Conservation (phyloP, 2,888 invertebrate genomes). For the Cartodere bifasciata region DNA sequence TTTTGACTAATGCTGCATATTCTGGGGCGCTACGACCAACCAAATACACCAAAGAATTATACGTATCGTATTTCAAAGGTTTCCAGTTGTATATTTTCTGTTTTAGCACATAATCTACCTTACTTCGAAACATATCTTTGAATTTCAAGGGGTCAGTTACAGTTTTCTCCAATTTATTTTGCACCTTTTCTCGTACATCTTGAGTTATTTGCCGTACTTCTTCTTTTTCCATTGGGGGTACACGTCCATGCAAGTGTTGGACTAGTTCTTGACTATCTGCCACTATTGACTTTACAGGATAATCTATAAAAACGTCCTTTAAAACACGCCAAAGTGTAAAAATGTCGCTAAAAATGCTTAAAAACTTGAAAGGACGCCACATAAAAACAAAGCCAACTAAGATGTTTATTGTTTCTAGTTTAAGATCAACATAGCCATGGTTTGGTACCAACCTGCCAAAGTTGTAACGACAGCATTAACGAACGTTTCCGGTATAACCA, state of each 20-base stretch:
- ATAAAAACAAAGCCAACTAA: too few relatives aligned
- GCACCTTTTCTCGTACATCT: slow-evolving; percentile 29
- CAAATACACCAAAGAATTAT: slow-evolving; percentile 57
- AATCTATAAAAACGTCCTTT: too few relatives aligned
- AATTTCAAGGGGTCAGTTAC: slow-evolving; percentile 1
- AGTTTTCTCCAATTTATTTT: slow-evolving; percentile 17
- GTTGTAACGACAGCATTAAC: slow-evolving; percentile 42
- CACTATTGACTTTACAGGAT: slow-evolving; percentile 41
- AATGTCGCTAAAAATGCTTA: too few relatives aligned
- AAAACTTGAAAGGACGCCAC: too few relatives aligned
- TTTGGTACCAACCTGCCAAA: slow-evolving; percentile 38
- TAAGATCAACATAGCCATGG: too few relatives aligned
- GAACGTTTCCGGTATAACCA: slow-evolving; percentile 48
- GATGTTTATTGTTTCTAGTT: too few relatives aligned
- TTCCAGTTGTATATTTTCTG: slow-evolving; percentile 60
- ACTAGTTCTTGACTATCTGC: slow-evolving; percentile 42
- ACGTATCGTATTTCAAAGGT: slow-evolving; percentile 53
- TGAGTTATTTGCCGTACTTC: slow-evolving; percentile 38
- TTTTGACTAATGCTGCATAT: slow-evolving; percentile 55
- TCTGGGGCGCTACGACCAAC: slow-evolving; percentile 58
- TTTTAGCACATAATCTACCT: slow-evolving; percentile 41
- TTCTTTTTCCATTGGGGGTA: slow-evolving; percentile 49
- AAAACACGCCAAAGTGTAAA: too few relatives aligned
- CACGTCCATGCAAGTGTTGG: slow-evolving; percentile 48
- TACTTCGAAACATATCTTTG: too few relatives aligned